Conservation (phyloP, 2,888 invertebrate genomes). For the Apamea sordens region DNA sequence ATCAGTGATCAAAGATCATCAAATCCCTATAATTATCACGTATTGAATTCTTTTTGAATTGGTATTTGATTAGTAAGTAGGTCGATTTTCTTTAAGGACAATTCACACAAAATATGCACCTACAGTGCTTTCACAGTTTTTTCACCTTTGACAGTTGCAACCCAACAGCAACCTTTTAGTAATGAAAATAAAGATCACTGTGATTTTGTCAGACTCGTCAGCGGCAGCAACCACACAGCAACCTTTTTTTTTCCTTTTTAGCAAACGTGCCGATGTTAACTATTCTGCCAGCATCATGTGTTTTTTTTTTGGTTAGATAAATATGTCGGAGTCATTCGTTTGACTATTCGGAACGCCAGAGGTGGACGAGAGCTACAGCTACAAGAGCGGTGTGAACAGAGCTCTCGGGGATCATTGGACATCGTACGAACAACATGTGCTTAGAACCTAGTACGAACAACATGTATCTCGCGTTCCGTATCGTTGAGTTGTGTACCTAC, state of each 20-base stretch:
- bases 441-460: no score
- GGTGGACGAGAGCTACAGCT: no score
- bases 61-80: not conserved
- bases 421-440: no score
- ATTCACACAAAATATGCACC: not conserved
- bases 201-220: not conserved
- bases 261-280: no score
- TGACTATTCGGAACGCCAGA: no score
- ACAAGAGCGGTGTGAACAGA: no score
- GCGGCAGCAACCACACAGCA: not conserved
- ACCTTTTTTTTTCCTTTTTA: not conserved
- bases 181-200: not conserved
- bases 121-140: not conserved
- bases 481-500: no score
- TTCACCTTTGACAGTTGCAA: not conserved
- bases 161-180: not conserved
- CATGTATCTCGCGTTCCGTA: no score
- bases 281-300: no score
- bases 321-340: no score
- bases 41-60: conserved; percentile 1
- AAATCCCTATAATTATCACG: not conserved
- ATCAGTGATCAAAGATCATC: conserved; percentile 5
- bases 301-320: not conserved
- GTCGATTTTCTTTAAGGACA: not conserved
- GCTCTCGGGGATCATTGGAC: no score